Conservation (phyloP, 2,888 invertebrate genomes). For the Xanthia togata region DNA sequence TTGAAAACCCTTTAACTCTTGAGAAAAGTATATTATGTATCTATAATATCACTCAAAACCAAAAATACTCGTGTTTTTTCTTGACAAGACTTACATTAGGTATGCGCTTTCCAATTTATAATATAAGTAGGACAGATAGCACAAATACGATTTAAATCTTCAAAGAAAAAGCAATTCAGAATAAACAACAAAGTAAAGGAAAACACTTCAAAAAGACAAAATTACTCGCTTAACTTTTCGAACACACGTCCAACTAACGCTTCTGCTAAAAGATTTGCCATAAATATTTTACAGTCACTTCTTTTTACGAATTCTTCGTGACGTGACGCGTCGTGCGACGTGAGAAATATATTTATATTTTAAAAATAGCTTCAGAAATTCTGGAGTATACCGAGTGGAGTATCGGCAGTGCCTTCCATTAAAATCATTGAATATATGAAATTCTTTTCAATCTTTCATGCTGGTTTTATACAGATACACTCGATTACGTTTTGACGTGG, state of each 20-base stretch:
- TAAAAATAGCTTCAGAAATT: constrained; percentile 24
- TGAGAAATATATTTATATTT: constrained; percentile 34
- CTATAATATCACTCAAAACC: background rate
- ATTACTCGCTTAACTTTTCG: background rate
- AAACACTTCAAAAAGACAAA: background rate
- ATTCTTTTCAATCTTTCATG: constrained; percentile 47
- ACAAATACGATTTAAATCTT: background rate
- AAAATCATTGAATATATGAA: constrained; percentile 42
- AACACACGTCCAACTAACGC: background rate
- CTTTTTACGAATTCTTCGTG: constrained; percentile 20
- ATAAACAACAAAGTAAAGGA: background rate
- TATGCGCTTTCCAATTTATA: too few species aligned
- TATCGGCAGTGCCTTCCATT: constrained; percentile 36
- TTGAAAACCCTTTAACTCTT: constrained; percentile 1
- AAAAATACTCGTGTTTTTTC: background rate
- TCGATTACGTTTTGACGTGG: constrained; percentile 20
- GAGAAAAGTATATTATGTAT: background rate
- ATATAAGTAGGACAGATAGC: background rate
- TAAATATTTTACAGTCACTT: constrained; percentile 27
- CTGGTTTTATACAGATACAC: constrained; percentile 1
- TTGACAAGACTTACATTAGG: too few species aligned
- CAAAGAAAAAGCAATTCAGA: background rate
- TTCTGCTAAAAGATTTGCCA: background rate
- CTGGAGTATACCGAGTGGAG: constrained; percentile 2
- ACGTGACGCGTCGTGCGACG: constrained; percentile 8